phyloP scores from a whole-genome alignment of 2,797 vertebrate genomes.

The Schizothorax lantsangensis region DNA sequence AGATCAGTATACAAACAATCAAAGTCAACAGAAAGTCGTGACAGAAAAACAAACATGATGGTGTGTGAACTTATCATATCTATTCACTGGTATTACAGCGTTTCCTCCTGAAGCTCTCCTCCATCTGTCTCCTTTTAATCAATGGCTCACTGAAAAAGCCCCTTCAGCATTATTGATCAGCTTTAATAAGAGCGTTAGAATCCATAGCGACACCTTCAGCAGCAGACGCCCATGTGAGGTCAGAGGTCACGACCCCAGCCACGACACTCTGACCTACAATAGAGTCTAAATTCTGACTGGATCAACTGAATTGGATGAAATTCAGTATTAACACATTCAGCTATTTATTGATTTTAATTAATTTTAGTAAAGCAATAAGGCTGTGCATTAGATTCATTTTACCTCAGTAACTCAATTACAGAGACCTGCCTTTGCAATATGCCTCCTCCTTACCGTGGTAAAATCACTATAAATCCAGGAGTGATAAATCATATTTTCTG shows the following conservation, averaged over 20 bases:
- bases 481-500: not conserved
- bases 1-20: too few species aligned
- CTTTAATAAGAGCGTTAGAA: conserved; percentile 12
- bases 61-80: not conserved
- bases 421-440: not conserved
- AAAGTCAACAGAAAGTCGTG: too few species aligned
- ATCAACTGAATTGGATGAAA: not conserved
- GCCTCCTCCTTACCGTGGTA: not conserved
- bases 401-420: not conserved
- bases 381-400: not conserved
- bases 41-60: too few species aligned
- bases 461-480: not conserved
- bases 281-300: not conserved
- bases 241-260: not conserved
- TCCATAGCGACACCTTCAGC: conserved; percentile 2
- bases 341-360: not conserved
- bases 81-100: not conserved
- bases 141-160: conserved; percentile 29
- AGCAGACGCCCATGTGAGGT: not conserved
- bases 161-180: conserved; percentile 45
- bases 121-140: conserved; percentile 26
- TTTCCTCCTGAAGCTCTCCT: conserved; percentile 2
- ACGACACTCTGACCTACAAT: not conserved
- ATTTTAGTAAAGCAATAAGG: not conserved
- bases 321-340: not conserved